Base-by-base conservation (phyloP, 2,113 vertebrate species). In the Malaclemys terrapin region DNA sequence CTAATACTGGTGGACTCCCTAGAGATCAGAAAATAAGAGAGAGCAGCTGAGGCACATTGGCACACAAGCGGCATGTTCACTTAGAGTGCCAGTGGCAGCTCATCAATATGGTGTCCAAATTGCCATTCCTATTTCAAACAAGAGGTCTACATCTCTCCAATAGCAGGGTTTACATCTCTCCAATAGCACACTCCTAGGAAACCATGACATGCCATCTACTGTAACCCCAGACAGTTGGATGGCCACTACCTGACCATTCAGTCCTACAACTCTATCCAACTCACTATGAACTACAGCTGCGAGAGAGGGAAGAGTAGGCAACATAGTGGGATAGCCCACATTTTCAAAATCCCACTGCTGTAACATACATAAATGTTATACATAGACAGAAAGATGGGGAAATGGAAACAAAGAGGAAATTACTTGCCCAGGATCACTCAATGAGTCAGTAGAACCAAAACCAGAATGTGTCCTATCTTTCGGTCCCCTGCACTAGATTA, bases 211-310 rank as follows among this genome's bases (percentile, higher is more conserved):
- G 31, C 47, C 83, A 47, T 52, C 88, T 82, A 88, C 92, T 96
- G 84, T 19, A 88, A 89, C 85, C 47, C 38, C 31, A 85, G 47
- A 83, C 93, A 91, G 92, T 92, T 95, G 92, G 83, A 93, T 92
- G 93, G 91, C 96, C 83, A 79, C 79, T 89, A 89, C 69, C 80
- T 93, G 49, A 62, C 78, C 84, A 94, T 94, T 91, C 84, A 96
- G 91, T 78, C 25, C 42, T 7, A 78, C 42, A 45, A 13, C 88
- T 95, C 83, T 91, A 92, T 75, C 81, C n/a, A 88, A 0, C 27
- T 31, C 38, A 57, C 38, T 47, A 50, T 54, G 31, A 96, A 91
- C 82, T 80, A 91, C 85, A 93, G 87, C 88, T 89, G 0, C 54
- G 42, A 92, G 62, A 92, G 54, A 90, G 19, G 52, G 76, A 85